Percentiles rank a stretch among this genome's conserved stretches.
These are phyloP conservation scores for Leptodactylus fuscus DNA, from an alignment of 2,113 vertebrate species.

Conservation along the genomic window DNA sequence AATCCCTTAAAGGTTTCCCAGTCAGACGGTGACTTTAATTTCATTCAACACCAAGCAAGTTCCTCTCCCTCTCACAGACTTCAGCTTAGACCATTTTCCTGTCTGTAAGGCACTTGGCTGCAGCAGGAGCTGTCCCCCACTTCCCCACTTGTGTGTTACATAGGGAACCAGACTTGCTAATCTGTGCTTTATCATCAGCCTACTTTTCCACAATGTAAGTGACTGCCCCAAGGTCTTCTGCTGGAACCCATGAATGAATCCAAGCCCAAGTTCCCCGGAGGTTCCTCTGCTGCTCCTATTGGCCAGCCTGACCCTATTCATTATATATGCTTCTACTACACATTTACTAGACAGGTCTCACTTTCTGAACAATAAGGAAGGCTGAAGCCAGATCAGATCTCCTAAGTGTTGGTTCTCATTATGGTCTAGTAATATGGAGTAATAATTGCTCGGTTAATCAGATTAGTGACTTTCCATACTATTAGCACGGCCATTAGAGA, in stretches of 20 bases:
- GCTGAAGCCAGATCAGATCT: neutral
- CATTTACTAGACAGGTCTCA: no score
- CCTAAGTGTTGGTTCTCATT: neutral
- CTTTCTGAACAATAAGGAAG: neutral
- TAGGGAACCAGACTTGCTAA: no score
- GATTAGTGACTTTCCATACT: neutral
- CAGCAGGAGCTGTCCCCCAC: neutral
- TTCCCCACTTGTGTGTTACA: no score
- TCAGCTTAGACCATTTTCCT: neutral
- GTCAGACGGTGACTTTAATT: no score
- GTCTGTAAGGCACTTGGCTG: neutral
- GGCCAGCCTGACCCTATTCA: neutral
- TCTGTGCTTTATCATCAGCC: no score
- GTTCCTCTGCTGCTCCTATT: neutral
- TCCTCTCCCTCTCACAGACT: no score
- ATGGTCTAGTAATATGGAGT: neutral
- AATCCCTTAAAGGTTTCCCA: no score
- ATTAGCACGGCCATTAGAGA: constrained; percentile 17
- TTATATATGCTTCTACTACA: neutral
- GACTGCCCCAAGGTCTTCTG: no score
- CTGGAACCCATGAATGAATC: no score
- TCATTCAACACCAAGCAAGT: no score
- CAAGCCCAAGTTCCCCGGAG: neutral
- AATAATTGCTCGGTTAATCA: neutral
- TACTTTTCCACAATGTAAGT: no score